A percentile compares a stretch with the other conserved stretches of the same genome.
Conservation (phyloP, 1,140 invertebrate genomes). For the Halictus rubicundus region DNA sequence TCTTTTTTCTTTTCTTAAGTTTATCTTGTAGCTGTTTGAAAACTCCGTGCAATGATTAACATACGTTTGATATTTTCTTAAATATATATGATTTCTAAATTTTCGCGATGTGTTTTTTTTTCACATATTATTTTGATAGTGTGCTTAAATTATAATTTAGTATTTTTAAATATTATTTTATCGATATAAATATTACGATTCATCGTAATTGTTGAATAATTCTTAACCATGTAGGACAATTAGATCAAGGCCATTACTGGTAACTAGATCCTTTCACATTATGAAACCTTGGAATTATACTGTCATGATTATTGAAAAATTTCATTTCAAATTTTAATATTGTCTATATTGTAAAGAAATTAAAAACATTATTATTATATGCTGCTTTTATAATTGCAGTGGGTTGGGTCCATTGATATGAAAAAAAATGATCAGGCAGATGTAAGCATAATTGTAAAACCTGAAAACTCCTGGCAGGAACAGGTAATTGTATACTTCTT, state of each 20-base stretch:
- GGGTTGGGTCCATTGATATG: slow-evolving; percentile 97
- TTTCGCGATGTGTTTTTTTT: neutral
- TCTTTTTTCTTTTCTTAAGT: neutral
- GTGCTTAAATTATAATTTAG: too few relatives aligned
- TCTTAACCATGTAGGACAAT: neutral
- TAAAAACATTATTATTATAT: neutral
- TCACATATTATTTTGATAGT: neutral
- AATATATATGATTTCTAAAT: neutral
- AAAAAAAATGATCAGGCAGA: slow-evolving; percentile 94
- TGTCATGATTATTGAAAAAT: neutral
- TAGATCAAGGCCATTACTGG: slow-evolving; percentile 22
- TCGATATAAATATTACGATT: neutral
- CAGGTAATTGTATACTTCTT: slow-evolving; percentile 82
- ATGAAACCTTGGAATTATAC: neutral
- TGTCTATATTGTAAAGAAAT: neutral
- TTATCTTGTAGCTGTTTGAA: neutral
- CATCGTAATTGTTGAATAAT: neutral
- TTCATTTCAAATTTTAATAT: neutral
- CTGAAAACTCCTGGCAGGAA: slow-evolving; percentile 87
- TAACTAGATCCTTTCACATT: slow-evolving; percentile 31
- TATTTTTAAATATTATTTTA: neutral
- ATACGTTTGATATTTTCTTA: neutral
- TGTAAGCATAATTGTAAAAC: slow-evolving; percentile 92
- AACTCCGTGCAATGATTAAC: neutral
- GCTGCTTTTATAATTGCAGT: slow-evolving; percentile 81